phyloP scores from a whole-genome alignment of 2,113 vertebrate genomes.

The Otus sunia region DNA sequence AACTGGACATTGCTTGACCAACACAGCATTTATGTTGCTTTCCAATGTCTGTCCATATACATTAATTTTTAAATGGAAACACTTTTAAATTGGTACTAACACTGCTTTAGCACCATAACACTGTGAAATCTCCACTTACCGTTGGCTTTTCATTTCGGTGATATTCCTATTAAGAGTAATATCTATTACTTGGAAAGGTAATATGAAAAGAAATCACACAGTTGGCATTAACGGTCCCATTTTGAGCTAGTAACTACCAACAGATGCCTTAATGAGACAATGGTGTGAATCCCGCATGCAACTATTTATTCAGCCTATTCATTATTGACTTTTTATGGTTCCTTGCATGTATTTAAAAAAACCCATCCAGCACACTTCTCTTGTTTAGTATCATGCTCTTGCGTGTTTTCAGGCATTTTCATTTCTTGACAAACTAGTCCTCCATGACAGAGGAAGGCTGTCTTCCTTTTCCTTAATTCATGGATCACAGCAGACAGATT shows the following conservation, averaged over 20 bases:
- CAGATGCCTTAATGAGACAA: constrained; percentile 61
- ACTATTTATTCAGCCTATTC: not conserved
- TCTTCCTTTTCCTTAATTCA: not conserved
- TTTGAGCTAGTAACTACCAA: constrained; percentile 36
- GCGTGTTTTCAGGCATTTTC: not conserved
- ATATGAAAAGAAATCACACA: constrained; percentile 62
- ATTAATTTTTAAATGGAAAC: constrained; percentile 55
- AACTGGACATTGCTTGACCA: constrained; percentile 13
- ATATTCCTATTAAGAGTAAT: constrained; percentile 51
- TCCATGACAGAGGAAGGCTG: not conserved
- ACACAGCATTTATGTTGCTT: constrained; percentile 20
- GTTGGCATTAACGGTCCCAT: constrained; percentile 54
- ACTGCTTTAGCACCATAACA: constrained; percentile 45
- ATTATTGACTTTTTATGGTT: not conserved
- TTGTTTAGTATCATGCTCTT: not conserved
- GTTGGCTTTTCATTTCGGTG: constrained; percentile 55
- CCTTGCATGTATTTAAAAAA: not conserved
- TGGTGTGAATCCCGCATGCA: not conserved
- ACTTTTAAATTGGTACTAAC: constrained; percentile 61
- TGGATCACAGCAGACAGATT: not conserved
- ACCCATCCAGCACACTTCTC: not conserved
- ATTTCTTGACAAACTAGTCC: not conserved
- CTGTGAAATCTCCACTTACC: constrained; percentile 58
- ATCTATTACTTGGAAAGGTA: constrained; percentile 55
- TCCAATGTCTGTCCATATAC: constrained; percentile 43